Base-by-base conservation (phyloP, 1,140 invertebrate genomes). In the Bemisia tabaci region DNA sequence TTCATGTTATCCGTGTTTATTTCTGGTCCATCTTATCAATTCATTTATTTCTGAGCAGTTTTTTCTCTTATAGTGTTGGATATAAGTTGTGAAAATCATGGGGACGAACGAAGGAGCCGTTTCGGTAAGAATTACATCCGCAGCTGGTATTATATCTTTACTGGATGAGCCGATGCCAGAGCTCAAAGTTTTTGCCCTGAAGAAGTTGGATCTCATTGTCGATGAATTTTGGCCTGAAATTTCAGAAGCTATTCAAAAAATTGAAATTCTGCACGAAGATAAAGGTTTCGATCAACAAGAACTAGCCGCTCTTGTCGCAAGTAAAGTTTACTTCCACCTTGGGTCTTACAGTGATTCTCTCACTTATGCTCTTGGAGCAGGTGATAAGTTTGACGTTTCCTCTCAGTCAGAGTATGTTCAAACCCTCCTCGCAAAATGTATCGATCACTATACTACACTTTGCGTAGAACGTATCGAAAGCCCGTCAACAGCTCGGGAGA, bases 221-320 rank as follows among this genome's bases (percentile, higher is more conserved):
- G 94, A 97, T 77, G 91, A 96, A 77, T 98, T 98, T 80, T 98
- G 95, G 95, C 92, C 95, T 22, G 95, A 98, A 81, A 97, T 98
- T 69, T 96, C 94, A 0, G 96, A 98, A 80, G 92, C 94, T 12
- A 95, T 98, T 74, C 90, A 92, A 74, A 98, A 97, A 81, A 97
- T 98, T 74, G 95, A 98, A 83, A 93, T 95, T 73, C 81, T 99
- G 22, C 91, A 96, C 76, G 96, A 98, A 81, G 91, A 98, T 74
- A 85, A 89, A 72, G 79, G 77, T 17, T 98, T 98, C 74, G 84
- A 85, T 24, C 87, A 97, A 73, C 88, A 92, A 73, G 86, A 97
- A 72, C 77, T 98, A 60, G 97, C 97, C 63, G 95, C 96, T 26
- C 83, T 99, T 69, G 94, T 99, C 25, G 95, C 95, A 5, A 98